Conservation (phyloP, 2,888 invertebrate species). For the Auanema freiburgensis region DNA sequence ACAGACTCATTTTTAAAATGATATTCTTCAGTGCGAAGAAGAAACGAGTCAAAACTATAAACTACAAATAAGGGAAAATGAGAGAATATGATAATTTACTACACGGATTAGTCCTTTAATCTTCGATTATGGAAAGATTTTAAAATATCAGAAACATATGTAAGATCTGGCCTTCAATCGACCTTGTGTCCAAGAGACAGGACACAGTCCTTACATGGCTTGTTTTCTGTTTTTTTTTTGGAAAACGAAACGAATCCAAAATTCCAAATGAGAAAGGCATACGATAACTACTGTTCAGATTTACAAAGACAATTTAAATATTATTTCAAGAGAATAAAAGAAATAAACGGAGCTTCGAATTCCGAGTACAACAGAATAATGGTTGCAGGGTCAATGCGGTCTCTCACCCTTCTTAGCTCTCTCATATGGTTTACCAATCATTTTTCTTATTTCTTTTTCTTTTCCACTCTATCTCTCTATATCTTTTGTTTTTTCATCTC, state of each 20-base stretch:
- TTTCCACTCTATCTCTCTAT: constrained; percentile 2
- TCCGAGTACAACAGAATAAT: constrained; percentile 9
- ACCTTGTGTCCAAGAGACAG: too few species aligned
- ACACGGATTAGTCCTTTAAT: too few species aligned
- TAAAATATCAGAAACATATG: too few species aligned
- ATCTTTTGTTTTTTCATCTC: constrained; percentile 10
- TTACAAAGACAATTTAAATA: constrained; percentile 13
- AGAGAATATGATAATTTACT: too few species aligned
- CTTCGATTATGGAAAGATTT: too few species aligned
- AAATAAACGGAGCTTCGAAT: constrained; percentile 8
- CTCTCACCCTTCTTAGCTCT: constrained; percentile 4
- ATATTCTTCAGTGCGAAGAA: too few species aligned
- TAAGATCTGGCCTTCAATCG: too few species aligned
- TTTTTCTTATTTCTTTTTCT: constrained; percentile 1
- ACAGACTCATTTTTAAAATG: too few species aligned
- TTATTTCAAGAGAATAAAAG: constrained; percentile 25
- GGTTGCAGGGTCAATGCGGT: constrained; percentile 26
- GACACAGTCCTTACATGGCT: constrained; percentile 7
- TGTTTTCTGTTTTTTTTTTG: constrained; percentile 4
- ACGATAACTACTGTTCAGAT: not conserved
- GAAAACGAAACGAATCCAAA: too few species aligned
- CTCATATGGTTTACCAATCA: not conserved
- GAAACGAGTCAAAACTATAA: too few species aligned
- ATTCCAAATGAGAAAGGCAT: not conserved
- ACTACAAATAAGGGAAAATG: too few species aligned